A percentile compares a stretch with the other conserved stretches of the same genome.
These are phyloP conservation scores for Cheilosia variabilis DNA, from an alignment of 2,888 invertebrate genomes.

Conservation along the genomic window DNA sequence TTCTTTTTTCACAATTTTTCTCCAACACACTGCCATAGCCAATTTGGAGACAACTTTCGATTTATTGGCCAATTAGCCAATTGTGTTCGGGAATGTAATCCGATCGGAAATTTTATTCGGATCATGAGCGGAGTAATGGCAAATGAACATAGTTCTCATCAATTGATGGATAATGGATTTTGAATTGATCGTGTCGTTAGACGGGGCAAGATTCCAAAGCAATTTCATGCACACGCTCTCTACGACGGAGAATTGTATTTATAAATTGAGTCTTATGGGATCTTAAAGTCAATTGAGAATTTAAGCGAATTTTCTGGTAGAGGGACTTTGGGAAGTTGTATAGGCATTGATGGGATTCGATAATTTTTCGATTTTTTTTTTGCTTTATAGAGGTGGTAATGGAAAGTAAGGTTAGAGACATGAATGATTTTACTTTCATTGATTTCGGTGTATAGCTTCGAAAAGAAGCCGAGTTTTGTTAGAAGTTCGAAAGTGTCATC, in stretches of 20 bases:
- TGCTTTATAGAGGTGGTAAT: not conserved
- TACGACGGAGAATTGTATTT: not conserved
- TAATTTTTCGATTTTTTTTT: not conserved
- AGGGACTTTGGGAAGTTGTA: conserved; percentile 3
- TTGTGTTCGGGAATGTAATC: conserved; percentile 57
- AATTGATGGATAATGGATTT: conserved; percentile 63
- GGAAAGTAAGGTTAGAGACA: not conserved
- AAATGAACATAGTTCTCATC: conserved; percentile 22
- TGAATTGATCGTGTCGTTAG: conserved; percentile 44
- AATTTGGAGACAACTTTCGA: conserved; percentile 64
- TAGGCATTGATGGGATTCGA: conserved; percentile 31
- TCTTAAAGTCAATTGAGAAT: conserved; percentile 38
- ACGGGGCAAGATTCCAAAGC: conserved; percentile 16
- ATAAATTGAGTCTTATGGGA: conserved; percentile 40
- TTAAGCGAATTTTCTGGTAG: conserved; percentile 35
- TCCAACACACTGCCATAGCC: not conserved
- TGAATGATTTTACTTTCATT: not conserved
- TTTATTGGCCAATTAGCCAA: conserved; percentile 61
- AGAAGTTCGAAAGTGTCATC: too few species aligned
- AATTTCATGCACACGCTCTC: conserved; percentile 14
- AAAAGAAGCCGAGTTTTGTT: too few species aligned
- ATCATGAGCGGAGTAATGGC: conserved; percentile 50
- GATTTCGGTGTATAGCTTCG: not conserved
- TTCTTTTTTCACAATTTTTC: not conserved
- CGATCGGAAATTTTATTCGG: conserved; percentile 54